Conservation (phyloP, 2,888 invertebrate species). For the Pogonocherus hispidulus region DNA sequence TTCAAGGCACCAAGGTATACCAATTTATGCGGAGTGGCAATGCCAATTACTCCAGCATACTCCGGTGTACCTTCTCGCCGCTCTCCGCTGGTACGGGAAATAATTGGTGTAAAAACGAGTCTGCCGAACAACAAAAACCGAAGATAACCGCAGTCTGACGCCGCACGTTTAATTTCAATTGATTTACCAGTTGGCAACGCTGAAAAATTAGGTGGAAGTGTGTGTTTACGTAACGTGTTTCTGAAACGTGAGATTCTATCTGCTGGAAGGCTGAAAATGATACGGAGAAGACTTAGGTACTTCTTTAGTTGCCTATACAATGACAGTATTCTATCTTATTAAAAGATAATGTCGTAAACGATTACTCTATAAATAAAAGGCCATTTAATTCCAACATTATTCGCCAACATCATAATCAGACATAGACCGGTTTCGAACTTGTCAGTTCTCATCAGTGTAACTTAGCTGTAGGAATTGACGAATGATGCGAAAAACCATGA, state of each 20-base stretch:
- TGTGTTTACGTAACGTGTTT: neutral
- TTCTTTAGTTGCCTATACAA: no score
- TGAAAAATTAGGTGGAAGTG: slow-evolving; percentile 15
- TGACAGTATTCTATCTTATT: no score
- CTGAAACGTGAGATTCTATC: neutral
- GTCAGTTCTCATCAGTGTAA: no score
- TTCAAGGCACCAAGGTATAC: slow-evolving; percentile 52
- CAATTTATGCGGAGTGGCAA: slow-evolving; percentile 49
- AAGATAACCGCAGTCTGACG: slow-evolving; percentile 34
- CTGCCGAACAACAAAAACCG: slow-evolving; percentile 42
- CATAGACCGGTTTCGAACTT: no score
- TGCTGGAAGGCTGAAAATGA: no score
- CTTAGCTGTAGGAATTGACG: no score
- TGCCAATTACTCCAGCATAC: slow-evolving; percentile 46
- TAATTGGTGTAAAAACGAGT: slow-evolving; percentile 51
- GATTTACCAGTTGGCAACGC: slow-evolving; percentile 30
- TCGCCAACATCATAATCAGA: no score
- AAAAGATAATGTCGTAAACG: no score
- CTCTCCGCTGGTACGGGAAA: slow-evolving; percentile 28
- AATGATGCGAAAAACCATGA: no score
- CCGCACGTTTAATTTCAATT: slow-evolving; percentile 40
- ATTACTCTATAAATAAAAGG: no score
- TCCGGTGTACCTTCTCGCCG: slow-evolving; percentile 28
- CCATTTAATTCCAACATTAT: no score
- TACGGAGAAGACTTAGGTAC: no score